Evolutionary conservation across 2,888 invertebrate species (phyloP), one percentile per base, ranked within the genome.

Genomic region (Lysandra bellargus): DNA sequence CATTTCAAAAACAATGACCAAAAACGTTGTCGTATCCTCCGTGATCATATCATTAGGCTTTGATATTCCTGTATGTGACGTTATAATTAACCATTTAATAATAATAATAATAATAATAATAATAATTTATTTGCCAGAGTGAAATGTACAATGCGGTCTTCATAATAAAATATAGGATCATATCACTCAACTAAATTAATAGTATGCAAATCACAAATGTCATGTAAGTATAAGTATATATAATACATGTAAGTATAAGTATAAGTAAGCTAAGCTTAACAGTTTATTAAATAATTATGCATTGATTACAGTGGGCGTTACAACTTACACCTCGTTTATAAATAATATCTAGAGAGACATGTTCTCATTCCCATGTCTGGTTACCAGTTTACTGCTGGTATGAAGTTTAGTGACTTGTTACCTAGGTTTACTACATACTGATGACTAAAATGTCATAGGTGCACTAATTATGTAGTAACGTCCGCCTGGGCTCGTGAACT

Each of bases 401-500:
- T 4, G 17, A 57, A 57, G 57, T 49, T 49, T 49, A 2, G 49
- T 57, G 57, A 57, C 57, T 17, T 57, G 17, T 57, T 57, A 57
- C 57, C 4, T 57, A 57, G 57, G 17, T 17, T 57, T 30, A 64
- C 30, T 30, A 4, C 14, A 37, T 69, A 69, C 33, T 33, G 33
- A 69, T 69, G 33, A 37, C 17, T 69, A 1, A 69, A 69, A 69
- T 69, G 33, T 69, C 69, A 69, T 69, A 37, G 33, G 69, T 69
- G 33, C 74, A 74, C 73, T n/a, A 44, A 74, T 44, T 30, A 33
- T 76, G 30, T 33, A 76, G 44, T 30, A 64, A 64, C 64, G 64
- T 76, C 76, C 76, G 76, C 76, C 23, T 2, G 57, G 44, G 30
- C 76, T 76, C 76, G 5, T 76, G 53, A 53, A 76, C 53, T 33